Evolutionary conservation across 2,113 vertebrate genomes (phyloP).

Genomic region (Bambusicola thoracicus): DNA sequence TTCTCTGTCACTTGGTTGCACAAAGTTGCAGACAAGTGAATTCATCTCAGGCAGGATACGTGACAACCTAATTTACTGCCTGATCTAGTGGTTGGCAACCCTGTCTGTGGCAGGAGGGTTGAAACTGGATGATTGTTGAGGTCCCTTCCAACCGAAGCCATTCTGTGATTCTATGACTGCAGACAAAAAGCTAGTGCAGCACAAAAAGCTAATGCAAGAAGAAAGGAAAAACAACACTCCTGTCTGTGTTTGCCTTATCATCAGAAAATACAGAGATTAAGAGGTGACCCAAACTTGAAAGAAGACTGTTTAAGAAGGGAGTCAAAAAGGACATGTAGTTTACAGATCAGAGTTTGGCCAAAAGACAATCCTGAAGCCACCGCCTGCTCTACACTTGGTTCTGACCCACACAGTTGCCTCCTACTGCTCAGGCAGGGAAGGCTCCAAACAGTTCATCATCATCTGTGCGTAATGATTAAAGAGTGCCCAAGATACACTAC

Average conservation of each 20-base stretch:
- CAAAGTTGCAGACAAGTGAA: background rate
- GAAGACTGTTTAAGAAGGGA: background rate
- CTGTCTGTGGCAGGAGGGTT: no score
- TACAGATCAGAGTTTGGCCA: background rate
- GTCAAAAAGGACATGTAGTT: background rate
- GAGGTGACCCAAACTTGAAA: background rate
- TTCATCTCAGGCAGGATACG: background rate
- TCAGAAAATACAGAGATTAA: background rate
- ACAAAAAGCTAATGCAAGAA: background rate
- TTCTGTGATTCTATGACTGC: no score
- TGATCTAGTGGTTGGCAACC: no score
- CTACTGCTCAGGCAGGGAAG: fast-evolving
- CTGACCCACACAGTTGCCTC: background rate
- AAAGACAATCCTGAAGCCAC: background rate
- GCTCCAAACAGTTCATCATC: background rate
- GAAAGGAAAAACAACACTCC: background rate
- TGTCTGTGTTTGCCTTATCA: no score
- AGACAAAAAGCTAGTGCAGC: no score
- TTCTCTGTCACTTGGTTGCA: background rate
- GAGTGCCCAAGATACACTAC: background rate
- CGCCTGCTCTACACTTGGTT: background rate
- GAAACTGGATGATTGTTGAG: no score
- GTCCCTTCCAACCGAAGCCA: no score
- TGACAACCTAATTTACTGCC: no score
- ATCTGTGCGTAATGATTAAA: background rate